A percentile compares a stretch with the other conserved stretches of the same genome.
These are phyloP conservation scores for Dinothrombium tinctorium DNA, from an alignment of 1,140 invertebrate genomes.

Conservation along the genomic window DNA sequence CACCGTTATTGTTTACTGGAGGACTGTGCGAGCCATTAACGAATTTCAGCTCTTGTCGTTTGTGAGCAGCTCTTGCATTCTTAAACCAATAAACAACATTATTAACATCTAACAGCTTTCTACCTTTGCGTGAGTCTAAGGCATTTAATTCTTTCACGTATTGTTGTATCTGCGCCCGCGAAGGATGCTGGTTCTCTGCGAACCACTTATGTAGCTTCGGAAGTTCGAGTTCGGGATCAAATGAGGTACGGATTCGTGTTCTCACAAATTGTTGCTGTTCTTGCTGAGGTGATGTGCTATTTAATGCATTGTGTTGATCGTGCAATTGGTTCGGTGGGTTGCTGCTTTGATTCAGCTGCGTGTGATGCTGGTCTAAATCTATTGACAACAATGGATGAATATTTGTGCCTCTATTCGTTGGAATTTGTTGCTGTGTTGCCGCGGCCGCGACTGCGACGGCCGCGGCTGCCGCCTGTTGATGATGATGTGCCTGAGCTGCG, in stretches of 20 bases:
- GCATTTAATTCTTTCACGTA: slow-evolving; percentile 80
- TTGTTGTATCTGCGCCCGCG: slow-evolving; percentile 50
- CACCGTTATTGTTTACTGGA: neutral
- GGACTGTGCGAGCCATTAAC: slow-evolving; percentile 3
- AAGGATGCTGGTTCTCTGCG: slow-evolving; percentile 75
- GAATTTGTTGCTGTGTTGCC: no score
- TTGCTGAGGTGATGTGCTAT: slow-evolving; percentile 1
- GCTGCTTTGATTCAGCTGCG: slow-evolving; percentile 37
- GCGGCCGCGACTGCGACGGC: slow-evolving; percentile 17
- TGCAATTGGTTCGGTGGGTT: slow-evolving; percentile 64
- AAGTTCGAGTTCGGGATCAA: slow-evolving; percentile 83
- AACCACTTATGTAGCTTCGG: slow-evolving; percentile 86
- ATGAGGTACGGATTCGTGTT: slow-evolving; percentile 40
- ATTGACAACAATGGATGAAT: neutral
- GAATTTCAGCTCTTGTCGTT: slow-evolving; percentile 29
- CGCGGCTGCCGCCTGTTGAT: slow-evolving; percentile 28
- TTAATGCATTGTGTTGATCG: neutral
- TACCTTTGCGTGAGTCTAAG: slow-evolving; percentile 62
- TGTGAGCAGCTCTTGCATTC: slow-evolving; percentile 82
- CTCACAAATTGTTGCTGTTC: slow-evolving; percentile 27
- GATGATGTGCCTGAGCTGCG: slow-evolving; percentile 28
- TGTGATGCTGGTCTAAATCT: no score
- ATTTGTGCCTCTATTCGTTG: neutral
- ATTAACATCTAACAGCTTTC: slow-evolving; percentile 80
- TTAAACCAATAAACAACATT: slow-evolving; percentile 99